Evolutionary conservation across 30 jellyfish, hydroid and myxozoan species (phyloP).

Genomic region (Aurelia sp.): DNA sequence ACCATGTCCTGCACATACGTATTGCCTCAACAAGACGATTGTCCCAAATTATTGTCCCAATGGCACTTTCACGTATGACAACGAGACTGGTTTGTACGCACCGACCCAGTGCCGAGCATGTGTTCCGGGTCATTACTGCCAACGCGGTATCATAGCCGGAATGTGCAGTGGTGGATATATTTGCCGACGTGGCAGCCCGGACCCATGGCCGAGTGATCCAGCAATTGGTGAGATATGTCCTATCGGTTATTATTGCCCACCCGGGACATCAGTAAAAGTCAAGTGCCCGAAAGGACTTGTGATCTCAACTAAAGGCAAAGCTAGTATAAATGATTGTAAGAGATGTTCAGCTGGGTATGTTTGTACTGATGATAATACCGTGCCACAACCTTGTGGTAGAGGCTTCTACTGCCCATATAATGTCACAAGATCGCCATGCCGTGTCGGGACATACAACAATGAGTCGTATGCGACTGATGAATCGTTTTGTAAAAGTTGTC

Average conservation of each 20-base stretch:
- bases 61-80: slow-evolving; percentile 84
- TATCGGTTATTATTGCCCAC: slow-evolving; percentile 92
- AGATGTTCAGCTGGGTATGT: slow-evolving; percentile 95
- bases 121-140: slow-evolving; percentile 83
- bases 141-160: slow-evolving; percentile 76
- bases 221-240: slow-evolving; percentile 77
- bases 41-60: slow-evolving; percentile 90
- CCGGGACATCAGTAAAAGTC: slow-evolving; percentile 83
- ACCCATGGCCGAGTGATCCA: slow-evolving; percentile 76
- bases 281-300: slow-evolving; percentile 94
- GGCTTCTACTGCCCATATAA: slow-evolving; percentile 97
- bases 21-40: slow-evolving; percentile 74
- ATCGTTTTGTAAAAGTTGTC: slow-evolving; percentile 80
- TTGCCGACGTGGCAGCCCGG: slow-evolving; percentile 75
- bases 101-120: slow-evolving; percentile 88
- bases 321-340: slow-evolving; percentile 79
- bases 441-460: slow-evolving; percentile 89
- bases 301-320: slow-evolving; percentile 73
- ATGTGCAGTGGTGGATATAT: slow-evolving; percentile 79
- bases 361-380: slow-evolving; percentile 83
- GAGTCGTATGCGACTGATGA: slow-evolving; percentile 63
- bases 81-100: slow-evolving; percentile 76
- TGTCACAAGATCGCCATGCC: slow-evolving; percentile 82
- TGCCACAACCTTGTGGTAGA: slow-evolving; percentile 83
- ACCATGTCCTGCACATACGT: slow-evolving; percentile 89